These are phyloP conservation scores for Diadema setosum DNA, from an alignment of 35 echinoderm and acorn worm genomes.

Conservation along the genomic window DNA sequence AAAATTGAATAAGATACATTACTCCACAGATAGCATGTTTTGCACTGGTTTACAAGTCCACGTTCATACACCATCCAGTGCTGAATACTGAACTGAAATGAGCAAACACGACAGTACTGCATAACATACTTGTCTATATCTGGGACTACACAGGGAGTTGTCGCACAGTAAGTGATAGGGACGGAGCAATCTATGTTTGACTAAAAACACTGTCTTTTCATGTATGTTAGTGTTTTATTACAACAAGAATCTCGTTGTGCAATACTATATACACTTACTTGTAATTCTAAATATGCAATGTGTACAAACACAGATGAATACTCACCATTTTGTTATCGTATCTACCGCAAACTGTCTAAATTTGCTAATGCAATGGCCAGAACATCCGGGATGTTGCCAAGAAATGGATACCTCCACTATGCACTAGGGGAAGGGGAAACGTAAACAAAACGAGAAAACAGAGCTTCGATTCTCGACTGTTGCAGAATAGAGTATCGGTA, in stretches of 20 bases:
- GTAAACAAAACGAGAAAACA: too few relatives aligned
- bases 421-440: too few relatives aligned
- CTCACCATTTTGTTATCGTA: constrained; percentile 1
- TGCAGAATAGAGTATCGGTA: too few relatives aligned
- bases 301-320: too few relatives aligned
- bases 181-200: not conserved
- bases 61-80: not conserved
- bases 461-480: too few relatives aligned
- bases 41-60: not conserved
- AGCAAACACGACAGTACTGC: not conserved
- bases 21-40: not conserved
- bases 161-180: not conserved
- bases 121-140: not conserved
- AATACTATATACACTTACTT: not conserved
- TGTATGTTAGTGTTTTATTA: not conserved
- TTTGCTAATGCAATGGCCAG: constrained; percentile 1
- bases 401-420: not conserved
- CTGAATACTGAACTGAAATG: not conserved
- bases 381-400: not conserved
- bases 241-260: not conserved
- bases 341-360: not conserved
- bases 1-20: not conserved
- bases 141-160: not conserved
- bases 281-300: not conserved
- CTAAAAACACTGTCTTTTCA: not conserved